A percentile compares a stretch with the other conserved stretches of the same genome.
phyloP scores from a whole-genome alignment of 2,888 invertebrate genomes.

The Masnerella sp. region DNA sequence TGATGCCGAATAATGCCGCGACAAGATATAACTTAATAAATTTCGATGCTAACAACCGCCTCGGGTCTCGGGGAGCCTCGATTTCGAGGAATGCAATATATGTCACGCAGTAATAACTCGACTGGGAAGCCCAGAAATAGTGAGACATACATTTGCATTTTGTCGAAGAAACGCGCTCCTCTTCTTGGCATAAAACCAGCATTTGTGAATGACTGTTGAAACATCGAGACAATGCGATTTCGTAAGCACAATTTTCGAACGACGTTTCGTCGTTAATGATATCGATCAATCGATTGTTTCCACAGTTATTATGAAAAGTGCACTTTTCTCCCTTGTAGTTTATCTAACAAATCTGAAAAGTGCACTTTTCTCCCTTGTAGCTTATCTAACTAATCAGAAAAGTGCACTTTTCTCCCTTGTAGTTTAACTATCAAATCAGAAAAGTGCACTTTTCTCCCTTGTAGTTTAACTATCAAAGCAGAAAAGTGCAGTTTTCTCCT shows the following conservation, averaged over 20 bases:
- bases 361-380: no score
- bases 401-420: no score
- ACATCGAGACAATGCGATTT: conserved; percentile 61
- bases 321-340: no score
- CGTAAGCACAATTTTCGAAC: conserved; percentile 25
- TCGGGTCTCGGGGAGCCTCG: conserved; percentile 24
- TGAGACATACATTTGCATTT: conserved; percentile 67
- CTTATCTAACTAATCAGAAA: no score
- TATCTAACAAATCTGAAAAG: no score
- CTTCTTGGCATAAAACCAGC: conserved; percentile 70
- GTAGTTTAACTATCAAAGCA: no score
- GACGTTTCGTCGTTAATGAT: conserved; percentile 24
- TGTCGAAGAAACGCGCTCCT: conserved; percentile 61
- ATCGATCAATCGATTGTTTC: conserved; percentile 26
- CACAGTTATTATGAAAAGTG: not conserved
- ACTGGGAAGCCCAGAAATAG: conserved; percentile 69
- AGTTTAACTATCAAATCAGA: no score
- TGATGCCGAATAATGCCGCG: not conserved
- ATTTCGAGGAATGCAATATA: conserved; percentile 56
- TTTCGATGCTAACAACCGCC: conserved; percentile 32
- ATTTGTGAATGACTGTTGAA: conserved; percentile 63
- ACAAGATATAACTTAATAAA: conserved; percentile 25
- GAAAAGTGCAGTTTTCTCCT: no score
- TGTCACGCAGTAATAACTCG: conserved; percentile 60
- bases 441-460: no score